Base-by-base conservation (phyloP, 2,888 invertebrate genomes). In the Vesta saturnalis region DNA sequence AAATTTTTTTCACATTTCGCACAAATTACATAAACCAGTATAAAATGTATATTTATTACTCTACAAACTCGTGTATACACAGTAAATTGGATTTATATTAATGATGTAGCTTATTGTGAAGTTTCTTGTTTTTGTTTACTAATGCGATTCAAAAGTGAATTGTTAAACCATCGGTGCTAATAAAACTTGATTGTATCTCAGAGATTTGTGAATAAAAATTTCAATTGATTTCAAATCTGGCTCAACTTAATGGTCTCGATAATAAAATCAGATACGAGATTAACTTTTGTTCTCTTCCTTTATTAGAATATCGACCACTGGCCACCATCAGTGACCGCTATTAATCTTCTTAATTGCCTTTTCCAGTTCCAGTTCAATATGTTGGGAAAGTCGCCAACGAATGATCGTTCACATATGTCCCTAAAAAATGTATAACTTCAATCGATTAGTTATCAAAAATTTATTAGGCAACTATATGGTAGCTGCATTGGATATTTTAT, bases 311-410 rank as follows among this genome's bases (percentile, higher is more conserved):
- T 81, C 80, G 81, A 81, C 78, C 78, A 55, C 80, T 80, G 81
- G 54, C 80, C 80, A 81, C 77, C 78, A 60, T 60, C 58, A 69
- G 75, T 75, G 76, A 76, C 79, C 78, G 78, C 82, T 80, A 82
- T 82, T 82, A 82, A 82, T 82, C 82, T 80, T 78, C 77, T 80
- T 82, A 82, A 83, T 83, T 83, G 81, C 82, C 82, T 83, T 83
- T 82, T 82, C 76, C 81, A 77, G n/a, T 82, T 82, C 76, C 81
- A 79, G 78, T 78, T 80, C 77, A 76, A 77, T 77, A 78, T 78
- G 76, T 79, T 77, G 52, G 68, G 76, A 77, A 80, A 81, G 79
- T 82, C 81, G 78, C 77, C 77, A 75, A 77, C 77, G 80, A 83
- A 80, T 79, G 81, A 81, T 82, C 78, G 78, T 75, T 77, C 76